A percentile compares a stretch with the other conserved stretches of the same genome.
These are phyloP conservation scores for Chroicocephalus ridibundus DNA, from an alignment of 2,113 vertebrate genomes.

Conservation along the genomic window DNA sequence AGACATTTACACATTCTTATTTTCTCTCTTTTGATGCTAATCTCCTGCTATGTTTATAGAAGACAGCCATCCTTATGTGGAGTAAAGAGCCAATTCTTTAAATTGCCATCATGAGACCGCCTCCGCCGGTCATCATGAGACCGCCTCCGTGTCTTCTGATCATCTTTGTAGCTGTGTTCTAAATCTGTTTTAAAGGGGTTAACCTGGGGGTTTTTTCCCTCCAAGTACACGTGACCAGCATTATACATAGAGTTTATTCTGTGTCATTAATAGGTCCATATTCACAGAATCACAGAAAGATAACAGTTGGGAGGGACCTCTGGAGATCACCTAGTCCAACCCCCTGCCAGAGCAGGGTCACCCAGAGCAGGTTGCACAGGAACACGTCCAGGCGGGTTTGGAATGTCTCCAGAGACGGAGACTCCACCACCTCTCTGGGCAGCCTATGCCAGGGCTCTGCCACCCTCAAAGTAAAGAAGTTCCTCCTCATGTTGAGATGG, in stretches of 20 bases:
- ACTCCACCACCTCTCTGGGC: no score
- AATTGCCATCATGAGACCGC: neutral
- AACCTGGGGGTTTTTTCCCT: neutral
- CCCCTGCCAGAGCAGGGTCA: no score
- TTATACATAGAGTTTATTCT: neutral
- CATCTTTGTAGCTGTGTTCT: neutral
- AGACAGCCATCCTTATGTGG: neutral
- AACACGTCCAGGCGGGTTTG: no score
- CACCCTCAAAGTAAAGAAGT: no score
- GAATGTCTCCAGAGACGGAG: no score
- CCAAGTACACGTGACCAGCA: neutral
- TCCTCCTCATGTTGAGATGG: no score
- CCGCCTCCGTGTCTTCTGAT: neutral
- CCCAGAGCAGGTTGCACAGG: no score
- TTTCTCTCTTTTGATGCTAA: neutral
- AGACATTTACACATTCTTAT: neutral
- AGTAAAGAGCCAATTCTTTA: neutral
- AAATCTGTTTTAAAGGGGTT: neutral
- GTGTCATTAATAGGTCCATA: neutral
- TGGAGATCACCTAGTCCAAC: no score
- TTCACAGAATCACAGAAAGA: neutral
- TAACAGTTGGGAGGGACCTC: no score
- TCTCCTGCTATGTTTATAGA: neutral
- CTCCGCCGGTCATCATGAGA: neutral
- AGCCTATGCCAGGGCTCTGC: no score